A percentile compares a stretch with the other conserved stretches of the same genome.
phyloP scores from a whole-genome alignment of 2,797 vertebrate species.

The Momotus momota region DNA sequence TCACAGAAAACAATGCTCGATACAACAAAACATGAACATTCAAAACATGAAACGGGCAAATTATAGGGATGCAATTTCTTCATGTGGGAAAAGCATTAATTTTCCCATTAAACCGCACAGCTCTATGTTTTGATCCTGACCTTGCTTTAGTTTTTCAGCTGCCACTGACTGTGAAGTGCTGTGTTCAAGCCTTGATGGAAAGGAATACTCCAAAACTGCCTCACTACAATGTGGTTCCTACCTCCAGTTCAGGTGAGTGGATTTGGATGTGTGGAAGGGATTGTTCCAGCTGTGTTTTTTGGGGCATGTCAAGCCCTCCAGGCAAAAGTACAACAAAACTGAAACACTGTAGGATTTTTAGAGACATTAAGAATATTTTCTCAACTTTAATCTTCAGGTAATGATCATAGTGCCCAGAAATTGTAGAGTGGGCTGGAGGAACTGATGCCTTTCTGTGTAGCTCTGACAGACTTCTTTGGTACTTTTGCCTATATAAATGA shows the following conservation, averaged over 20 bases:
- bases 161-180: background rate
- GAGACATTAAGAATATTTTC: background rate
- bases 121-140: background rate
- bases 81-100: background rate
- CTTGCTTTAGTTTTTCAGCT: background rate
- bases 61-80: background rate
- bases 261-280: background rate
- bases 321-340: background rate
- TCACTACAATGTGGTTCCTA: background rate
- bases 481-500: background rate
- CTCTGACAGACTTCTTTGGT: background rate
- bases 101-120: background rate
- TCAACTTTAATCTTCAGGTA: background rate
- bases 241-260: background rate
- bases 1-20: background rate
- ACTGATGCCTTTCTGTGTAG: background rate
- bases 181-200: background rate
- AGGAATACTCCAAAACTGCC: background rate
- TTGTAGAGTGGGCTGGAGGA: background rate
- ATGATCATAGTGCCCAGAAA: background rate
- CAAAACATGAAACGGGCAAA: background rate
- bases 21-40: background rate
- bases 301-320: background rate
- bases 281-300: background rate
- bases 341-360: background rate